phyloP scores from a whole-genome alignment of 1,140 invertebrate genomes.

The Hypsibius dujardini region DNA sequence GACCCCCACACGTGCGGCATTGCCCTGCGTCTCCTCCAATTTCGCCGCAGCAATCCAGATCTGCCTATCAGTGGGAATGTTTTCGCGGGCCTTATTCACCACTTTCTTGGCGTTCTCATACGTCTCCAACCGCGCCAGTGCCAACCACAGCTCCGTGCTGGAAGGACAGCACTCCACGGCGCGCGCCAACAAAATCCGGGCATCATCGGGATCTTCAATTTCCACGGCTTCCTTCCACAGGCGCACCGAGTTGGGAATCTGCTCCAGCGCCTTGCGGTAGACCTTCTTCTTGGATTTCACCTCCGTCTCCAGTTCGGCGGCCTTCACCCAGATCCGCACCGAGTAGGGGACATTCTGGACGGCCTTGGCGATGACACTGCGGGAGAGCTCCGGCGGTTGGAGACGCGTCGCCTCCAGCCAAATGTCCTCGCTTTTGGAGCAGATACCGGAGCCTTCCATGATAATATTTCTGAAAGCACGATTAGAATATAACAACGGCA shows the following conservation, averaged over 20 bases:
- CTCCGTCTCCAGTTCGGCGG: conserved; percentile 86
- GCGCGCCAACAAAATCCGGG: conserved; percentile 74
- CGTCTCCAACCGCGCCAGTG: conserved; percentile 78
- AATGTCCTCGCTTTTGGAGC: conserved; percentile 87
- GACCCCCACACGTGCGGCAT: conserved; percentile 32
- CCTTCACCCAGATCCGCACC: conserved; percentile 93
- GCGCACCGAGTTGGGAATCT: conserved; percentile 92
- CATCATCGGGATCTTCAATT: conserved; percentile 91
- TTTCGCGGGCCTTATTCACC: conserved; percentile 91
- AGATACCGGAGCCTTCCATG: conserved; percentile 77
- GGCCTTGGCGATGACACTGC: conserved; percentile 63
- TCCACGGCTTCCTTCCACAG: conserved; percentile 98
- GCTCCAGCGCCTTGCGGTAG: conserved; percentile 72
- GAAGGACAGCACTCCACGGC: conserved; percentile 97
- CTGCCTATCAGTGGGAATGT: conserved; percentile 93
- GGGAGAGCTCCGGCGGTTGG: conserved; percentile 71
- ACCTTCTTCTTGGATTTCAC: conserved; percentile 83
- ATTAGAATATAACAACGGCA: conserved; percentile 5
- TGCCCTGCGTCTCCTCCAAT: conserved; percentile 89
- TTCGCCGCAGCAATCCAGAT: conserved; percentile 97
- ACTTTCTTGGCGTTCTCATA: conserved; percentile 97
- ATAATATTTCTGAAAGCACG: conserved; percentile 71
- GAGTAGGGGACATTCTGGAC: conserved; percentile 42
- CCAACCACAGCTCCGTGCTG: conserved; percentile 92
- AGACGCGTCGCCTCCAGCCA: conserved; percentile 92